Evolutionary conservation across 1,140 invertebrate species (phyloP), one percentile per base, ranked within the genome.

Genomic region (Drosophila kanapiae): DNA sequence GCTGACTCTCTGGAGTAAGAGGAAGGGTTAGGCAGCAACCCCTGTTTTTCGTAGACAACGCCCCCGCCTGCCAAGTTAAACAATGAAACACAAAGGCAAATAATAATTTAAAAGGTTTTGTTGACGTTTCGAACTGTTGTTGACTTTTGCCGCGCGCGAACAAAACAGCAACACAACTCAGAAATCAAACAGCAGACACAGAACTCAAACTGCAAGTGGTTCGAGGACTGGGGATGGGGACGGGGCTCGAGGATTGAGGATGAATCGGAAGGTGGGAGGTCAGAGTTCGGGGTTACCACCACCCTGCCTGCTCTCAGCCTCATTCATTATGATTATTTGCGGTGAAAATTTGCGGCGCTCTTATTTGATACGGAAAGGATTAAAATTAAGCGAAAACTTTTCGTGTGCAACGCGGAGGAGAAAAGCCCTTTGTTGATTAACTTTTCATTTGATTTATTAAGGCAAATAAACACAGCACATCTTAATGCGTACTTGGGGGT

Each of bases 31-130:
- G 33, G 33, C 47, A 51, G 61, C 68, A 42, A 33, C 48, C 57
- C 42, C 43, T 61, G 38, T 16, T 23, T 42, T 29, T 38, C 60
- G 43, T 48, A 16, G 37, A 35, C 53, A 56, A 38, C 63, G 48
- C 80, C 71, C 62, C 68, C 80, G 49, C 62, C 42, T 71, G 57
- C 58, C 49, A 91, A 91, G 69, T 87, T 72, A 91, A 91, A 91
- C 86, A 91, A 85, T 74, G 84, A 78, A 78, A 79, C 82, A 87
- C 84, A 87, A 87, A 91, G 78, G 82, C 79, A 91, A 91, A 91
- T 91, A 91, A 91, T 91, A 91, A 91, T 91, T 91, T 91, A 91
- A 91, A 91, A 91, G 88, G 88, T 88, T 91, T 86, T 91, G 88
- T 91, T 91, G 88, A 91, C 90, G 84, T 91, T 91, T 88, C 84